phyloP scores from a whole-genome alignment of 2,888 invertebrate species.

The Amaurobius ferox region DNA sequence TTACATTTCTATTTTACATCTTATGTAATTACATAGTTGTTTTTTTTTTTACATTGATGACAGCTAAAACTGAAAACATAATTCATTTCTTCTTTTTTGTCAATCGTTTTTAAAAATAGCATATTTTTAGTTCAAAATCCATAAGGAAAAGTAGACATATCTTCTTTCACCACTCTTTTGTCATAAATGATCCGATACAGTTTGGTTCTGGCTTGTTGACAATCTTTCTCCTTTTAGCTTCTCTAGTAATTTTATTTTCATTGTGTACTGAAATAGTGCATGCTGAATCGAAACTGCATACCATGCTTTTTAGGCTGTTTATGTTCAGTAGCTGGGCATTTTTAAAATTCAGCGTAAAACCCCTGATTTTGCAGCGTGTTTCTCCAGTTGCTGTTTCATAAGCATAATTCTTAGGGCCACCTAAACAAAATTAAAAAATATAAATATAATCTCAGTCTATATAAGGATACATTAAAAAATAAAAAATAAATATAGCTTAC shows the following conservation, averaged over 20 bases:
- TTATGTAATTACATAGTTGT: too few species aligned
- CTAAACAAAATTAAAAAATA: not conserved
- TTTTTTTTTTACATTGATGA: too few species aligned
- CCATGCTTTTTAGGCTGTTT: not conserved
- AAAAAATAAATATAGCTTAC: not conserved
- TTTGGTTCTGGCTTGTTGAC: not conserved
- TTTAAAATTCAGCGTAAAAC: conserved; percentile 7
- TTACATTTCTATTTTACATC: too few species aligned
- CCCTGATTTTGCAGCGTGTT: conserved; percentile 9
- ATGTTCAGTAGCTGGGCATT: conserved; percentile 2
- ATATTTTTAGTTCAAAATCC: too few species aligned
- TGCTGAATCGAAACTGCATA: not conserved
- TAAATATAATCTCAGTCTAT: not conserved
- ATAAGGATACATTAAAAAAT: not conserved
- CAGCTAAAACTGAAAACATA: too few species aligned
- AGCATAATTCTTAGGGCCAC: conserved; percentile 20
- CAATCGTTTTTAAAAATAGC: too few species aligned
- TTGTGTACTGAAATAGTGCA: not conserved
- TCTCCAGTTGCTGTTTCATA: not conserved
- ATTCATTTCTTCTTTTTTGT: too few species aligned
- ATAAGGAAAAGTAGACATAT: not conserved
- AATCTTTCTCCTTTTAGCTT: not conserved
- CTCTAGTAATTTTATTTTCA: not conserved
- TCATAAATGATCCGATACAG: not conserved
- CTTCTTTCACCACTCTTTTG: not conserved